Conservation (phyloP, 1,140 invertebrate species). For the Apis laboriosa region DNA sequence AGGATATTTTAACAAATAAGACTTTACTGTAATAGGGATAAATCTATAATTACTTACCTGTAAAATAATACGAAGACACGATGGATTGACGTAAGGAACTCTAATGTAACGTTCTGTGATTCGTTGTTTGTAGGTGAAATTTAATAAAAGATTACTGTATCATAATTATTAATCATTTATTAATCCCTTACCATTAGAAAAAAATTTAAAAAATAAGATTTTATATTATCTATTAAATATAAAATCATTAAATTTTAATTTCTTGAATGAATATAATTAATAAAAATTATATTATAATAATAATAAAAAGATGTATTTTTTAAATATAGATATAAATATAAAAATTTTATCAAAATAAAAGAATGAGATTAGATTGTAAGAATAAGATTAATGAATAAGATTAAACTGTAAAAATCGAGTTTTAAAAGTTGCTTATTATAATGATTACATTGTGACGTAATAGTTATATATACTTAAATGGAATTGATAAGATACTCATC, state of each 20-base stretch:
- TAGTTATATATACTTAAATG: conserved; percentile 16
- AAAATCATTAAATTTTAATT: neutral
- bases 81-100: conserved; percentile 80
- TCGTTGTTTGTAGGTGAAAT: conserved; percentile 82
- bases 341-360: no score
- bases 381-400: neutral
- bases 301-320: neutral
- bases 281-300: neutral
- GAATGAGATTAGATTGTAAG: neutral
- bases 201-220: neutral
- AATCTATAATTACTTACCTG: conserved; percentile 79
- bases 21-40: conserved; percentile 80
- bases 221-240: no score
- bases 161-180: conserved; percentile 55
- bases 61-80: conserved; percentile 79
- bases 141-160: conserved; percentile 81
- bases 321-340: neutral
- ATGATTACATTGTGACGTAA: conserved; percentile 32
- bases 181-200: neutral
- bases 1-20: conserved; percentile 80
- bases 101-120: conserved; percentile 82
- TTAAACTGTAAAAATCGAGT: neutral
- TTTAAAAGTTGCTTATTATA: neutral
- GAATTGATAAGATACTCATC: conserved; percentile 17
- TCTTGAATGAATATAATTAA: neutral